Conservation (phyloP, 2,888 invertebrate genomes). For the Brachyopa scutellaris region DNA sequence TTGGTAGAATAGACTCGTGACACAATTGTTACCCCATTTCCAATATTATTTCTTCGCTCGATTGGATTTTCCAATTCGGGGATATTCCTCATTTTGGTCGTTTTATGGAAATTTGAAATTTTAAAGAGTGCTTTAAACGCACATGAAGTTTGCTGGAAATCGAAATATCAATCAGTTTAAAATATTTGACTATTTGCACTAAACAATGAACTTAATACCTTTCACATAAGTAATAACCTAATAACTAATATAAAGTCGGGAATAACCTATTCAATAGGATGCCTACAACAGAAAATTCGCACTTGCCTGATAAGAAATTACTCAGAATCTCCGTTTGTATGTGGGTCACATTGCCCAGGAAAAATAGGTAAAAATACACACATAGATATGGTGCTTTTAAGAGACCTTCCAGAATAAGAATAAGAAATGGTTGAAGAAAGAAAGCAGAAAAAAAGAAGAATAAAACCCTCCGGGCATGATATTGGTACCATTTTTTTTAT, state of each 20-base stretch:
- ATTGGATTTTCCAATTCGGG: conserved; percentile 11
- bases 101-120: no score
- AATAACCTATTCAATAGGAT: conserved; percentile 36
- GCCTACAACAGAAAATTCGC: conserved; percentile 22
- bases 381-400: conserved; percentile 35
- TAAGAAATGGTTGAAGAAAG: conserved; percentile 17
- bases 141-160: no score
- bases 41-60: conserved; percentile 21
- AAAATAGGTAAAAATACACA: conserved; percentile 37
- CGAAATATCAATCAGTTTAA: no score
- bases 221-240: conserved; percentile 22
- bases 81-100: no score
- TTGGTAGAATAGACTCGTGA: conserved; percentile 9
- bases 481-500: conserved; percentile 70
- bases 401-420: background rate
- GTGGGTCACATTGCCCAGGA: conserved; percentile 30
- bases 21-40: conserved; percentile 18
- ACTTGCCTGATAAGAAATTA: conserved; percentile 23
- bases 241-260: conserved; percentile 12
- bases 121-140: no score
- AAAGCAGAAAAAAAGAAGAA: conserved; percentile 40
- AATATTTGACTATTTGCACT: no score
- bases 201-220: background rate
- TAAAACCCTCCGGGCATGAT: conserved; percentile 63
- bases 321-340: conserved; percentile 12